Evolutionary conservation across 2,888 invertebrate species (phyloP), one percentile per base, ranked within the genome.

Genomic region (Dioctria rufipes): DNA sequence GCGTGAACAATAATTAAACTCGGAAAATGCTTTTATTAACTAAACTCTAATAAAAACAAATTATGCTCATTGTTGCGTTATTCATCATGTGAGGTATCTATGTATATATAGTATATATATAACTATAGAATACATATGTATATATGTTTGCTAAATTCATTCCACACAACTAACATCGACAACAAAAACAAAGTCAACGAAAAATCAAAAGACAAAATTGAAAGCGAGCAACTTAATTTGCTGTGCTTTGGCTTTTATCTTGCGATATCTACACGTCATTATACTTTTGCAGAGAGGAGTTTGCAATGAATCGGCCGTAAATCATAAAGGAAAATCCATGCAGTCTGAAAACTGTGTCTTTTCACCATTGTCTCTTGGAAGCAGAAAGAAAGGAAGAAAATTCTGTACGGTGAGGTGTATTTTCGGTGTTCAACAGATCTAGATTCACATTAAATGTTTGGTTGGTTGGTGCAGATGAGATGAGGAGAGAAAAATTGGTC

Each of bases 181-280:
- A 13, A 40, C 58, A 46, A 9, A 11, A n/a, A 54, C 54, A 11
- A 54, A 5, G 54, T 54, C 11, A 43, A 67, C 25, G 58, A 63
- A 77, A 77, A 77, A 77, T 77, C 77, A 77, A 49, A 54, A 77
- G 63, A 63, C 49, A 77, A 77, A 77, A 77, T 77, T 77, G 63
- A 63, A 77, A 77, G 77, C 77, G 63, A 77, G 77, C 77, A 77
- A 63, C 77, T 77, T 77, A 77, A 77, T 77, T 77, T 77, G 77
- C 77, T 49, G 49, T 63, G 63, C 77, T 63, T 51, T 25, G 25
- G 25, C 77, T 77, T 63, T 77, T 77, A 77, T 77, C 63, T 49
- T 13, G 58, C 61, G 61, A 63, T 77, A 77, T 77, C 77, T 77
- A 63, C 77, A 77, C 77, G 61, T 77, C 77, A 77, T 77, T 77